These are phyloP conservation scores for Muschampia plurimacula DNA, from an alignment of 2,888 invertebrate genomes.

Conservation along the genomic window DNA sequence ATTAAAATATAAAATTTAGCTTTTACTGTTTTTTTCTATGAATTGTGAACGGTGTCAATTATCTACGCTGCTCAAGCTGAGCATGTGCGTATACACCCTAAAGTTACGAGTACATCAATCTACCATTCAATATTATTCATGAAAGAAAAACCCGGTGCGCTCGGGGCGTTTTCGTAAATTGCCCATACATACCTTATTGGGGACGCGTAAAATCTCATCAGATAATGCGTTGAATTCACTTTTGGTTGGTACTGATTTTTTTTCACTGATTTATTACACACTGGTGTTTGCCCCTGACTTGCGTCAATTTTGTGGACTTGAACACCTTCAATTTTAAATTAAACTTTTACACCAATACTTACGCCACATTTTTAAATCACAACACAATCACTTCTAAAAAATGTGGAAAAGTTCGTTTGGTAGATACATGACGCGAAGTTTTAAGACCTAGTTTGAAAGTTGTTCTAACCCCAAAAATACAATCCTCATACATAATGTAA, in stretches of 20 bases:
- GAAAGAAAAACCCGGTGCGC: constrained; percentile 46
- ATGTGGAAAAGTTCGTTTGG: too few species aligned
- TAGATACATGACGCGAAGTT: too few species aligned
- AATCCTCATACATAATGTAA: too few species aligned
- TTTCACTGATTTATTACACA: constrained; percentile 44
- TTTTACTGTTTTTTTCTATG: too few species aligned
- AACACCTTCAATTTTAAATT: too few species aligned
- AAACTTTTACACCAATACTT: too few species aligned
- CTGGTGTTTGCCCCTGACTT: background rate
- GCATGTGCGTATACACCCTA: background rate
- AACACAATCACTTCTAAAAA: too few species aligned
- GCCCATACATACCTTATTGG: constrained; percentile 54
- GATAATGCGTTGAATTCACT: constrained; percentile 64
- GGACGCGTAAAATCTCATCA: constrained; percentile 56
- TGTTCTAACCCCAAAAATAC: too few species aligned
- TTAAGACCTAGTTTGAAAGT: too few species aligned
- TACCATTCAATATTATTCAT: constrained; percentile 47
- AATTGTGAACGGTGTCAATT: too few species aligned
- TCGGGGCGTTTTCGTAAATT: constrained; percentile 56
- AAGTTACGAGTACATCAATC: constrained; percentile 2
- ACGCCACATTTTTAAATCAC: too few species aligned
- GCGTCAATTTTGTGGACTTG: background rate
- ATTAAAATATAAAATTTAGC: too few species aligned
- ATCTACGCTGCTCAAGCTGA: background rate
- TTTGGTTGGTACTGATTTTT: constrained; percentile 45